Evolutionary conservation across 2,113 vertebrate genomes (phyloP).

Genomic region (Onychostoma macrolepis): DNA sequence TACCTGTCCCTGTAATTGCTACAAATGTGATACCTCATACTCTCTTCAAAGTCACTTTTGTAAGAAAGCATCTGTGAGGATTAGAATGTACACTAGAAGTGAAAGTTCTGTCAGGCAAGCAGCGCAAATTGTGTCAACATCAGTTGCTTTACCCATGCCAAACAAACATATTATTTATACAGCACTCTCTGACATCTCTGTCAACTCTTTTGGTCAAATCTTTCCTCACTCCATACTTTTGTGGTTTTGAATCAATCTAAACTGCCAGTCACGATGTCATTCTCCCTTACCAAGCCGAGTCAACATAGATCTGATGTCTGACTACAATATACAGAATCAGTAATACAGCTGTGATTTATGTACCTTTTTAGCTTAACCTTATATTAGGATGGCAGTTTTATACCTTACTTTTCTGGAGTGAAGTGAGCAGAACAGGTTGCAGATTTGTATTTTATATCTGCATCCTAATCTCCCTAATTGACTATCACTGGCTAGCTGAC

Average conservation of each 20-base stretch:
- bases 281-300: background rate
- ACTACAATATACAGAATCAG: background rate
- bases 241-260: constrained; percentile 12
- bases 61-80: background rate
- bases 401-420: background rate
- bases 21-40: background rate
- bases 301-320: background rate
- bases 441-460: background rate
- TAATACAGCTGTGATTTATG: background rate
- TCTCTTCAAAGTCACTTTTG: background rate
- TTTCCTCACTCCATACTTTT: background rate
- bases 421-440: background rate
- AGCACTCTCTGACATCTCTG: background rate
- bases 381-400: background rate
- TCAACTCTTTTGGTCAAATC: constrained; percentile 6
- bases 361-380: background rate
- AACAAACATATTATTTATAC: constrained; percentile 11
- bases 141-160: background rate
- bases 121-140: constrained; percentile 15
- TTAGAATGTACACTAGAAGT: background rate
- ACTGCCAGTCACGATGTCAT: background rate
- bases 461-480: background rate
- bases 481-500: background rate
- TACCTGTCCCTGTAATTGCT: background rate
- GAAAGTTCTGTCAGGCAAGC: background rate